Base-by-base conservation (phyloP, 2,888 invertebrate genomes). In the Caenorhabditis imperialis region DNA sequence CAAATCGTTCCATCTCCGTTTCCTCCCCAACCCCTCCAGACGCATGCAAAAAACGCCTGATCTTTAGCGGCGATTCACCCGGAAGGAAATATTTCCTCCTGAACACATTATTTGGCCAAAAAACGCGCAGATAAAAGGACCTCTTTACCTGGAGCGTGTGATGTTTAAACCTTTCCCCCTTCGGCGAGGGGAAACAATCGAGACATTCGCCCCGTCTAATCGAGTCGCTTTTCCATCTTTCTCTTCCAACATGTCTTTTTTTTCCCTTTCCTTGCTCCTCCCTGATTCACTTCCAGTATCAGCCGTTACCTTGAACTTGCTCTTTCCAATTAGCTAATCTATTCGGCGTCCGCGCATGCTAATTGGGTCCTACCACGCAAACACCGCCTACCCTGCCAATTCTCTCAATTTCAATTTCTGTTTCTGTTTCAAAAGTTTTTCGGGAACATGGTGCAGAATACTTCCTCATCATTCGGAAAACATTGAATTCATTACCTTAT, bases 221-320 rank as follows among this genome's bases (percentile, higher is more conserved):
- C 53, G 57, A 58, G 58, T 69, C 67, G 57, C 58, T 51, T 69
- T 69, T 69, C 67, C 58, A 60, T n/a, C n/a, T n/a, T n/a, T n/a
- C n/a, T n/a, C n/a, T 40, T 27, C 38, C 62, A 53, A 44, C 62
- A 58, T 57, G 50, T 67, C 67, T 67, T 57, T 51, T 69, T 67
- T 45, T 35, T 16, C 23, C 53, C 35, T 50, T 45, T 48, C 70
- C 47, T 69, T 51, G 53, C 51, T 51, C 38, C 53, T 58, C 60
- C 61, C 42, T 45, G 30, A 33, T 30, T 37, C 35, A n/a, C 40
- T 69, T 50, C 48, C 25, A 23, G 42, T 47, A 53, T 45, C 30
- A 55, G 37, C 18, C 40, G 33, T n/a, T n/a, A n/a, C n/a, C n/a
- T n/a, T n/a, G n/a, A n/a, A n/a, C n/a, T n/a, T 18, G 8, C 35